phyloP scores from a whole-genome alignment of 2,113 vertebrate genomes.

The Cepphus grylle region DNA sequence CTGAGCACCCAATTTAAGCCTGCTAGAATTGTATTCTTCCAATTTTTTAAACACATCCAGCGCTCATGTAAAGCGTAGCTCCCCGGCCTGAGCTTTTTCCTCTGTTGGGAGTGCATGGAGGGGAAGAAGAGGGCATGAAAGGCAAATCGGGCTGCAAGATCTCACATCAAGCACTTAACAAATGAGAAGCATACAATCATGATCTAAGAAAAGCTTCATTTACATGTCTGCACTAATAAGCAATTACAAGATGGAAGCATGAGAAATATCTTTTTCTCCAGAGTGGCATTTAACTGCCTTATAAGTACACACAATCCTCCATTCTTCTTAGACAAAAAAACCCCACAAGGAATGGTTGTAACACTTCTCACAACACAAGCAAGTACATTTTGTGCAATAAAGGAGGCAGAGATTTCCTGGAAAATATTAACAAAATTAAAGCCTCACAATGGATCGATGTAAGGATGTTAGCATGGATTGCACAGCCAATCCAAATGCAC shows the following conservation, averaged over 20 bases:
- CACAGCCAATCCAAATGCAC: not conserved
- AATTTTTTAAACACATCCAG: not conserved
- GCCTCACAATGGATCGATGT: not conserved
- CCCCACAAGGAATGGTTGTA: not conserved
- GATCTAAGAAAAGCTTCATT: not conserved
- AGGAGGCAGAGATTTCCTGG: not conserved
- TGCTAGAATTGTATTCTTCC: not conserved
- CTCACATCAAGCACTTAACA: not conserved
- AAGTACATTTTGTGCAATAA: not conserved
- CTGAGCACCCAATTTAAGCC: not conserved
- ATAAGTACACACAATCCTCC: not conserved
- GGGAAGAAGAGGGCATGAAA: not conserved
- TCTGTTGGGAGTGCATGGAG: not conserved
- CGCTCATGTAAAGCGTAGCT: not conserved
- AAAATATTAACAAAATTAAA: not conserved
- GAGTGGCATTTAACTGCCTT: not conserved
- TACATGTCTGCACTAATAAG: not conserved
- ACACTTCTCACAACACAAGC: not conserved
- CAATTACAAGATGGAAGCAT: not conserved
- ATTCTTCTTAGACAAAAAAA: not conserved
- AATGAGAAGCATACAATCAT: not conserved
- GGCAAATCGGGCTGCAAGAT: not conserved
- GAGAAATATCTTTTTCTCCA: not conserved
- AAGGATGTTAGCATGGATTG: not conserved
- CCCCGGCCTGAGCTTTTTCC: accelerated